Evolutionary conservation across 2,888 invertebrate genomes (phyloP).

Genomic region (Abscondita cerata): DNA sequence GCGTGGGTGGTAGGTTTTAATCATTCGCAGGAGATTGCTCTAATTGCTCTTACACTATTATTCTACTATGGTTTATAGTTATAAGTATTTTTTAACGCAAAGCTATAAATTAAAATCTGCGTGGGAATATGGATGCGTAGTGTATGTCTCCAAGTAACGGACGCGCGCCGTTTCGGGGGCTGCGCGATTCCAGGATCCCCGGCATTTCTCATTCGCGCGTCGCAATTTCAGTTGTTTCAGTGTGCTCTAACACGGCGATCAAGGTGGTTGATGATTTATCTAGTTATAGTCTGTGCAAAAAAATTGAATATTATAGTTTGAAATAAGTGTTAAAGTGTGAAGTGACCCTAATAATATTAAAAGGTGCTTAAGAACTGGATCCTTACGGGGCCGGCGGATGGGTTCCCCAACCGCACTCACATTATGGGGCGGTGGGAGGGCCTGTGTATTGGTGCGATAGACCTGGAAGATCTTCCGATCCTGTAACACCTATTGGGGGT

Average conservation of each 20-base stretch:
- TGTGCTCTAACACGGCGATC: slow-evolving; percentile 39
- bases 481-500: slow-evolving; percentile 61
- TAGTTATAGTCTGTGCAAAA: not conserved
- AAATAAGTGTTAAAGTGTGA: slow-evolving; percentile 13
- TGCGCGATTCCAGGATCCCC: slow-evolving; percentile 41
- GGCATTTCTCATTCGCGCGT: slow-evolving; percentile 35
- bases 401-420: slow-evolving; percentile 51
- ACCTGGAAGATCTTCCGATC: slow-evolving; percentile 60
- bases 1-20: slow-evolving; percentile 11
- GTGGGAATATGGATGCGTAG: slow-evolving; percentile 31
- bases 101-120: slow-evolving; percentile 15
- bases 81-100: slow-evolving; percentile 12
- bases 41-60: not conserved
- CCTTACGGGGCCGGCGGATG: slow-evolving; percentile 60
- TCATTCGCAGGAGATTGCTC: slow-evolving; percentile 11
- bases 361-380: slow-evolving; percentile 56
- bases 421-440: slow-evolving; percentile 49
- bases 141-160: slow-evolving; percentile 46
- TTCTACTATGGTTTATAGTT: slow-evolving; percentile 7
- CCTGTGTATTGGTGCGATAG: slow-evolving; percentile 53
- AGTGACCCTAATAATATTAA: slow-evolving; percentile 28
- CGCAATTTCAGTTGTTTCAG: slow-evolving; percentile 42
- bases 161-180: slow-evolving; percentile 42
- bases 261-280: slow-evolving; percentile 12
- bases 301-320: not conserved